Evolutionary conservation across 2,113 vertebrate genomes (phyloP).

Genomic region (Albula glossodonta): DNA sequence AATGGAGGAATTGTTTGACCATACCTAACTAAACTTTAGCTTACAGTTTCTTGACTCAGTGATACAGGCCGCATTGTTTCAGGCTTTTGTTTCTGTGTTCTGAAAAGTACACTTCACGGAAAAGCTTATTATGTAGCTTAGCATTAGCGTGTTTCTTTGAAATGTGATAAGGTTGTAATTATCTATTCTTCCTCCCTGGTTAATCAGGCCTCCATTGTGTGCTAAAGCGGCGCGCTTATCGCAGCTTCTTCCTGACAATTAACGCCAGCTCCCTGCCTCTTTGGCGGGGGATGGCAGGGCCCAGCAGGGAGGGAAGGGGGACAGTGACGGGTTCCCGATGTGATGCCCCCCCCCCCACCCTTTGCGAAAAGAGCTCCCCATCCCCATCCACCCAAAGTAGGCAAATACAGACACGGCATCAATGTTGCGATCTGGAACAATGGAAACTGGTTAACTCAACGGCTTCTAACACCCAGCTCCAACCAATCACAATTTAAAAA

Average conservation of each 20-base stretch:
- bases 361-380: no score
- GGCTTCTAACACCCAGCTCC: no score
- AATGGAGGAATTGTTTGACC: no score
- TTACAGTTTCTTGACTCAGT: no score
- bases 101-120: background rate
- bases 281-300: background rate
- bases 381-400: background rate
- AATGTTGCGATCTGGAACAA: background rate
- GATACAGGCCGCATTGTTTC: background rate
- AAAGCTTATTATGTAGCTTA: background rate
- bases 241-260: background rate
- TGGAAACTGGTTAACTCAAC: background rate
- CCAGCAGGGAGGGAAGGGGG: no score
- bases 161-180: slow-evolving; percentile 8
- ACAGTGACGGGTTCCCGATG: background rate
- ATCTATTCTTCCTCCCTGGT: background rate
- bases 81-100: background rate
- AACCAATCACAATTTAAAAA: no score
- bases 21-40: no score
- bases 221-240: background rate
- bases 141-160: background rate
- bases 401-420: no score
- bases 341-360: no score
- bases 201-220: background rate
- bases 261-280: background rate